Evolutionary conservation across 2,888 invertebrate species (phyloP).

Genomic region (Tetragnatha montana): DNA sequence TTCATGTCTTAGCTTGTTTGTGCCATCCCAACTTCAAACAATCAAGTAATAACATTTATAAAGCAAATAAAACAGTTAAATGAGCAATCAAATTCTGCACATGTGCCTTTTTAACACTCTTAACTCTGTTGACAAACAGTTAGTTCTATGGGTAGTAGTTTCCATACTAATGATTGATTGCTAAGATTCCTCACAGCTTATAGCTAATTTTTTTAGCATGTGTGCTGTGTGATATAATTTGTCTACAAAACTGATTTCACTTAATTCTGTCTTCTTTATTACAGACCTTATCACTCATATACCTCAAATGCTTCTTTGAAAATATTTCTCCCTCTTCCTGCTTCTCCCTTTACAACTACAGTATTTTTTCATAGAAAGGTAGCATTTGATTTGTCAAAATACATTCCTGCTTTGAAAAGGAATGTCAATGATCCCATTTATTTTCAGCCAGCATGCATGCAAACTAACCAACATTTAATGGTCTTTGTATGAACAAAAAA

Average conservation of each 20-base stretch:
- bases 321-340: slow-evolving; percentile 21
- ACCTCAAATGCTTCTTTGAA: slow-evolving; percentile 1
- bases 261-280: slow-evolving; percentile 29
- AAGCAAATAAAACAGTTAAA: too few relatives aligned
- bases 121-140: too few relatives aligned
- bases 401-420: slow-evolving; percentile 27
- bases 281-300: slow-evolving; percentile 16
- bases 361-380: slow-evolving; percentile 30
- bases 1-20: too few relatives aligned
- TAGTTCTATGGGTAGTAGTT: too few relatives aligned
- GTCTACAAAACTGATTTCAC: neutral
- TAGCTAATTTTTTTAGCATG: neutral
- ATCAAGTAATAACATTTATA: too few relatives aligned
- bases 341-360: slow-evolving; percentile 21
- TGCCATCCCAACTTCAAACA: too few relatives aligned
- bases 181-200: neutral
- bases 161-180: neutral
- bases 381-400: slow-evolving; percentile 28
- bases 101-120: too few relatives aligned
- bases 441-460: slow-evolving; percentile 3
- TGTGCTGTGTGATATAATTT: neutral
- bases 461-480: neutral
- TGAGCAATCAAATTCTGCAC: too few relatives aligned
- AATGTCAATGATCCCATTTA: slow-evolving; percentile 2
- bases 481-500: neutral